phyloP scores from a whole-genome alignment of 2,888 invertebrate species.

The Drosophila robusta region DNA sequence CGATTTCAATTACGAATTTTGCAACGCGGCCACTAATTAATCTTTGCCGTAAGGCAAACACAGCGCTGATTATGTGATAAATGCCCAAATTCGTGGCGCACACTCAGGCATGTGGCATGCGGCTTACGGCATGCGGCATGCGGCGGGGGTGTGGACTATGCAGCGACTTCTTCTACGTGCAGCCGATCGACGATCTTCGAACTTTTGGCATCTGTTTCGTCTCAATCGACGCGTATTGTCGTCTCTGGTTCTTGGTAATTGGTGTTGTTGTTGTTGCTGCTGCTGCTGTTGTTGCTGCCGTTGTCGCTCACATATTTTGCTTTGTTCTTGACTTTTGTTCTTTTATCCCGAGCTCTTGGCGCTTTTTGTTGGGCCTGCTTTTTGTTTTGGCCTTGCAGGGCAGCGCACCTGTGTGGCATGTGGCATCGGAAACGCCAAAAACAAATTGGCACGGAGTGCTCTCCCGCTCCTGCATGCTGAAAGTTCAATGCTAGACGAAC shows the following conservation, averaged over 20 bases:
- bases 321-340: conserved; percentile 58
- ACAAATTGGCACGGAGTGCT: not conserved
- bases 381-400: conserved; percentile 48
- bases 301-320: conserved; percentile 35
- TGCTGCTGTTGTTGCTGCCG: conserved; percentile 20
- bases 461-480: not conserved
- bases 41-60: conserved; percentile 41
- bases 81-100: conserved; percentile 18
- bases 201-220: conserved; percentile 78
- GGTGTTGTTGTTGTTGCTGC: conserved; percentile 16
- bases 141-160: too few relatives aligned
- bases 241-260: conserved; percentile 54
- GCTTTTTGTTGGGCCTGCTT: conserved; percentile 11
- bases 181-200: conserved; percentile 24
- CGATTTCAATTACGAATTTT: conserved; percentile 31
- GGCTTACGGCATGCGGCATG: conserved; percentile 22
- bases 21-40: conserved; percentile 68
- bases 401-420: conserved; percentile 41
- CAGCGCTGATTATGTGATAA: conserved; percentile 59
- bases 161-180: not conserved
- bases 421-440: not conserved
- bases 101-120: conserved; percentile 11
- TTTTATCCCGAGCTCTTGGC: conserved; percentile 12
- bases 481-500: conserved; percentile 9
- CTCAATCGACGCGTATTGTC: conserved; percentile 80